phyloP scores from a whole-genome alignment of 2,113 vertebrate species.

The Spea multiplicata region DNA sequence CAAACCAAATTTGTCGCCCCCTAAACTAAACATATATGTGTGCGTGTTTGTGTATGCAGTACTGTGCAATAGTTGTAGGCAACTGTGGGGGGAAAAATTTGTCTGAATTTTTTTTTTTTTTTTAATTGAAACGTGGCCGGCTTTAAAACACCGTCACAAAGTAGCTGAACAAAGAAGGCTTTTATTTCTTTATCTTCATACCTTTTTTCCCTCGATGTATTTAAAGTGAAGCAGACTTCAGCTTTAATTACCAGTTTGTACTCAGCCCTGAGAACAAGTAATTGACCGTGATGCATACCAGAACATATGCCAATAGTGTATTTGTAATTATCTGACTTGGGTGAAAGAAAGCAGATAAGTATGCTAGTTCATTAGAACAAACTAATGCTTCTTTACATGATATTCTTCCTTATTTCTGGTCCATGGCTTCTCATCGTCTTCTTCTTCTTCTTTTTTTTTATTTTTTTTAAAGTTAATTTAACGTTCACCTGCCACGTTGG shows the following conservation, averaged over 20 bases:
- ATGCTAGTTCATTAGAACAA: constrained; percentile 21
- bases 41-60: too few species aligned
- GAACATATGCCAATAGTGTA: constrained; percentile 38
- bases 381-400: constrained; percentile 3
- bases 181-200: too few species aligned
- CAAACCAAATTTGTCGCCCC: too few species aligned
- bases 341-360: constrained; percentile 27
- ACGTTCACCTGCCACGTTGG: neutral
- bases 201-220: neutral
- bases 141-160: too few species aligned
- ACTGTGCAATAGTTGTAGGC: too few species aligned
- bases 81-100: too few species aligned
- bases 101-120: too few species aligned
- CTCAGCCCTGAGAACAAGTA: constrained; percentile 28
- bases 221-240: constrained; percentile 31
- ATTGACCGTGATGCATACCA: constrained; percentile 24
- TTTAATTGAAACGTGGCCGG: too few species aligned
- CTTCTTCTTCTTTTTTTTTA: too few species aligned
- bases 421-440: neutral
- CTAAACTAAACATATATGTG: too few species aligned
- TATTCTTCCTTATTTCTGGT: constrained; percentile 17
- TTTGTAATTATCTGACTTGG: constrained; percentile 30
- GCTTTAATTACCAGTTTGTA: constrained; percentile 39
- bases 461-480: neutral
- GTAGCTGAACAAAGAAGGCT: too few species aligned